Conservation (phyloP, 2,888 invertebrate genomes). For the Cyclophora punctaria region DNA sequence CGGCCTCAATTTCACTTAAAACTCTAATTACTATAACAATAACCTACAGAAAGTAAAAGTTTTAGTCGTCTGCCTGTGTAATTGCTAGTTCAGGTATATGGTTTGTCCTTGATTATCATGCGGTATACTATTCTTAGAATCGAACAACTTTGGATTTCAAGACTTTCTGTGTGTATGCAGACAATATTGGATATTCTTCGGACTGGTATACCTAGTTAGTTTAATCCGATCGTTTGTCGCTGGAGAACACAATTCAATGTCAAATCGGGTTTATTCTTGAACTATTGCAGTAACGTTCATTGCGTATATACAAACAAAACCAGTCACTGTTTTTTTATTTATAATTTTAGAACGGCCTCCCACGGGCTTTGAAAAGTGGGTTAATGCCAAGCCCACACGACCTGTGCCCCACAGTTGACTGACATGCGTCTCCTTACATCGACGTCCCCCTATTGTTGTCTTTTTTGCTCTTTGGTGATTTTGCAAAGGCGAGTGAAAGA, state of each 20-base stretch:
- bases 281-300: constrained; percentile 46
- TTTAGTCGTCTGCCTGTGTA: neutral
- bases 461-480: constrained; percentile 25
- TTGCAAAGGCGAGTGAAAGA: constrained; percentile 29
- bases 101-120: too few relatives aligned
- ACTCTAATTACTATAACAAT: constrained; percentile 1
- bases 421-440: constrained; percentile 41
- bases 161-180: too few relatives aligned
- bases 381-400: constrained; percentile 69
- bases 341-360: constrained; percentile 67
- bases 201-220: too few relatives aligned
- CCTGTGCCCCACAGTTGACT: constrained; percentile 47
- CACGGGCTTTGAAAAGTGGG: constrained; percentile 61
- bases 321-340: constrained; percentile 47
- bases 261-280: constrained; percentile 38
- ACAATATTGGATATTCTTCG: too few relatives aligned
- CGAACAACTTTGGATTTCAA: too few relatives aligned
- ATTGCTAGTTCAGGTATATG: too few relatives aligned
- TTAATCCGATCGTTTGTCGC: neutral
- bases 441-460: constrained; percentile 35
- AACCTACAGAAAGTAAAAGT: neutral
- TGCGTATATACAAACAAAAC: constrained; percentile 47
- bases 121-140: too few relatives aligned
- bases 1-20: constrained; percentile 17
- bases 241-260: constrained; percentile 12